phyloP scores from a whole-genome alignment of 2,113 vertebrate genomes.

The Callionymus lyra region DNA sequence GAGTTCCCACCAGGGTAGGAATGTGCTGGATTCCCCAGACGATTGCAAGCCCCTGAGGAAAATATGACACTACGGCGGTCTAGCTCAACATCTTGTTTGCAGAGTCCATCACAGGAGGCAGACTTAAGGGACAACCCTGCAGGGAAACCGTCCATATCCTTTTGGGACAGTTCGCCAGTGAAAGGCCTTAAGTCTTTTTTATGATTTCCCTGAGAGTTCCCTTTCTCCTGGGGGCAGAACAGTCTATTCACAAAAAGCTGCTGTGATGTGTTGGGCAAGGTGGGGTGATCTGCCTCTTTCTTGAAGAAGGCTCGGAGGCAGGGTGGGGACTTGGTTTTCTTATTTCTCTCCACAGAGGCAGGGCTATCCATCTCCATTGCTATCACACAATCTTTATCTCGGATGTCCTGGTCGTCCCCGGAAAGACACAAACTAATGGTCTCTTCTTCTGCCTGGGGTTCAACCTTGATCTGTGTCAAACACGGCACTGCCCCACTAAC shows the following conservation, averaged over 20 bases:
- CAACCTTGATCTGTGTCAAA: conserved; percentile 84
- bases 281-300: conserved; percentile 75
- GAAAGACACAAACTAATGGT: conserved; percentile 83
- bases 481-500: conserved; percentile 54
- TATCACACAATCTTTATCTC: conserved; percentile 73
- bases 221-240: conserved; percentile 84
- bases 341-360: conserved; percentile 66
- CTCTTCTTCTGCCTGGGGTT: conserved; percentile 81
- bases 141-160: conserved; percentile 78
- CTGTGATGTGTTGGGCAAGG: conserved; percentile 78
- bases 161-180: conserved; percentile 79
- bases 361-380: conserved; percentile 85
- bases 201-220: conserved; percentile 97
- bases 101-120: conserved; percentile 80
- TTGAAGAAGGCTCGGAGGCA: conserved; percentile 83
- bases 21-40: conserved; percentile 82
- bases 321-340: conserved; percentile 77
- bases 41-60: conserved; percentile 87
- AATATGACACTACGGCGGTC: conserved; percentile 98
- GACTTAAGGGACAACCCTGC: conserved; percentile 80
- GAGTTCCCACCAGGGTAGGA: conserved; percentile 84
- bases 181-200: conserved; percentile 90
- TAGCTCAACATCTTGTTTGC: conserved; percentile 89
- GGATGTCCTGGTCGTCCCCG: conserved; percentile 80
- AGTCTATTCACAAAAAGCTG: conserved; percentile 87